Conservation (phyloP, 1,140 invertebrate species). For the Limonius californicus region DNA sequence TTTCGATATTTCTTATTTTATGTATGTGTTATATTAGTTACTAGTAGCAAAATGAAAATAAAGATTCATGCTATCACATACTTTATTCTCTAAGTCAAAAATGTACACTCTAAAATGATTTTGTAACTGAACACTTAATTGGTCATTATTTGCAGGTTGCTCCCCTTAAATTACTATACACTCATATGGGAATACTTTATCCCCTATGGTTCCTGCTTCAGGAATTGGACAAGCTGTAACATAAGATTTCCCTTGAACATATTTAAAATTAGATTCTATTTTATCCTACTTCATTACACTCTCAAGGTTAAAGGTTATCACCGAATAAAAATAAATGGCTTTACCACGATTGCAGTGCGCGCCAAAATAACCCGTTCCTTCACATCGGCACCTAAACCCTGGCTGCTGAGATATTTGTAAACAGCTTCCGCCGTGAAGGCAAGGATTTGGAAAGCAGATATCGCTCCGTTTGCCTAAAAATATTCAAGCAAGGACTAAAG, state of each 20-base stretch:
- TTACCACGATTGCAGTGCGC: slow-evolving; percentile 53
- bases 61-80: too few species aligned
- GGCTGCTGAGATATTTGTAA: slow-evolving; percentile 63
- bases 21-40: too few species aligned
- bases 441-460: slow-evolving; percentile 58
- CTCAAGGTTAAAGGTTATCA: slow-evolving; percentile 3
- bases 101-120: too few species aligned
- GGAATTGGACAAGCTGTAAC: slow-evolving; percentile 54
- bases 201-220: slow-evolving; percentile 23
- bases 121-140: too few species aligned
- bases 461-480: slow-evolving; percentile 56
- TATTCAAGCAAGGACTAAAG: background rate
- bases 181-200: slow-evolving; percentile 41
- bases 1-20: too few species aligned
- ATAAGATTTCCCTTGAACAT: background rate
- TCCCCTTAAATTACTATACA: slow-evolving; percentile 63
- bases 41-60: too few species aligned
- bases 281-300: too few species aligned
- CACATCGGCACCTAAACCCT: slow-evolving; percentile 66
- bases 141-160: too few species aligned
- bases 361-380: slow-evolving; percentile 69
- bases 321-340: too few species aligned
- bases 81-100: too few species aligned
- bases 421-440: slow-evolving; percentile 61
- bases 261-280: background rate